A percentile compares a stretch with the other conserved stretches of the same genome.
Conservation (phyloP, 53 echinoderm and acorn worm species). For the Stichopus horrens region DNA sequence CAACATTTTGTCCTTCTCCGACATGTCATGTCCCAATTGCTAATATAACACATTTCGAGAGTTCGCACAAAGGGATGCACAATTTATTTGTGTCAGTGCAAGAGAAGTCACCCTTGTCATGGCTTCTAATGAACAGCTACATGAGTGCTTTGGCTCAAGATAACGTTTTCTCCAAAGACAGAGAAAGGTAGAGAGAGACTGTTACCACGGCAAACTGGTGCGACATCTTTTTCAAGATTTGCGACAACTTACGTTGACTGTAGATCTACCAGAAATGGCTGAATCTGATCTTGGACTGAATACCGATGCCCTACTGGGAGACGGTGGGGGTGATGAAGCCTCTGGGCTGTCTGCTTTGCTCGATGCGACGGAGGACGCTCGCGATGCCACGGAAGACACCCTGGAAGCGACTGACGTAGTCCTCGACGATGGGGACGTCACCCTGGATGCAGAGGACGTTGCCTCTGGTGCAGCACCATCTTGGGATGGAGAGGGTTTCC, state of each 20-base stretch:
- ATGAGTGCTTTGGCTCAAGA: too few relatives aligned
- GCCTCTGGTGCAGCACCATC: slow-evolving; percentile 2
- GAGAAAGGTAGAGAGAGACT: neutral
- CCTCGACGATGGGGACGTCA: neutral
- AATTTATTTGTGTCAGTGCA: neutral
- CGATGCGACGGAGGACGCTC: neutral
- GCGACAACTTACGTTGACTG: slow-evolving; percentile 54
- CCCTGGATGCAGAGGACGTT: neutral
- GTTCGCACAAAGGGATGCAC: neutral
- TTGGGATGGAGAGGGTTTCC: neutral
- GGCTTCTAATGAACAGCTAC: too few relatives aligned
- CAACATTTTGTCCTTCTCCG: too few relatives aligned
- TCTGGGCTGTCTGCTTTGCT: neutral
- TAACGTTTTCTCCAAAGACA: neutral
- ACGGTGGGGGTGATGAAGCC: slow-evolving; percentile 19
- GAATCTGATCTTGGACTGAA: slow-evolving; percentile 84
- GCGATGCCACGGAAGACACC: neutral
- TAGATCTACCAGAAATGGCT: slow-evolving; percentile 50
- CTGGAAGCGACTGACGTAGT: neutral
- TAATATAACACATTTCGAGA: too few relatives aligned
- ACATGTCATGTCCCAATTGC: too few relatives aligned
- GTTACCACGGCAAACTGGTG: neutral
- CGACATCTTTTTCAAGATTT: neutral
- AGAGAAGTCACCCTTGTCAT: neutral
- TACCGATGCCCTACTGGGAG: slow-evolving; percentile 38